Evolutionary conservation across 2,888 invertebrate genomes (phyloP), one percentile per base, ranked within the genome.

Genomic region (Epinotia nisella): DNA sequence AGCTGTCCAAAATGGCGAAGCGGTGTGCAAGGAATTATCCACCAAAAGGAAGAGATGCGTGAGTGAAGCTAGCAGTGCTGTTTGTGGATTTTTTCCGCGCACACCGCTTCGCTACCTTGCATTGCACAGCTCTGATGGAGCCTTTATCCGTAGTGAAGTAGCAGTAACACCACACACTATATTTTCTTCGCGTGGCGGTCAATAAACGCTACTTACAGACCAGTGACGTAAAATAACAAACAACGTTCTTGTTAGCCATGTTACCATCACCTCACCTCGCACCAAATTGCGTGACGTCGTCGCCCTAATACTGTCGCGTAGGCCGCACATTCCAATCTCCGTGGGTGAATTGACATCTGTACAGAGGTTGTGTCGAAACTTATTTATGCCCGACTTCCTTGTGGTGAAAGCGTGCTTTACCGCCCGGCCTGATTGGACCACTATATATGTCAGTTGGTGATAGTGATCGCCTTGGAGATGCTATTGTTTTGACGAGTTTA

Each of bases 331-430:
- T 73, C 73, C 68, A 15, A 64, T 61, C 71, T 17, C 61, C 56
- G 72, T 73, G 68, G 72, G 72, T 29, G 56, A 51, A 60, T 58
- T 73, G 68, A 73, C 69, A 73, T 69, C 68, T 59, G 68, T 64
- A 73, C 73, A 39, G 68, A 68, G 67, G 62, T 64, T 64, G 60
- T 69, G 69, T 73, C 73, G 73, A 73, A 69, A 69, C 62, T 41
- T 73, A 73, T 73, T 73, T 73, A 73, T 64, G 73, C 29, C 53
- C 65, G 35, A 64, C 73, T 73, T 73, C 73, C 73, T 62, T 64
- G 64, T 39, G 71, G 73, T 64, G 73, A 73, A 73, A 73, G 73
- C 68, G 73, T 73, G 68, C 62, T 64, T 64, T 73, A 73, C 73
- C 53, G 73, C 61, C 49, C 45, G 19, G 45, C 60, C 45, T 21